Evolutionary conservation across 1,140 invertebrate species (phyloP).

Genomic region (Tetragnatha versicolor): DNA sequence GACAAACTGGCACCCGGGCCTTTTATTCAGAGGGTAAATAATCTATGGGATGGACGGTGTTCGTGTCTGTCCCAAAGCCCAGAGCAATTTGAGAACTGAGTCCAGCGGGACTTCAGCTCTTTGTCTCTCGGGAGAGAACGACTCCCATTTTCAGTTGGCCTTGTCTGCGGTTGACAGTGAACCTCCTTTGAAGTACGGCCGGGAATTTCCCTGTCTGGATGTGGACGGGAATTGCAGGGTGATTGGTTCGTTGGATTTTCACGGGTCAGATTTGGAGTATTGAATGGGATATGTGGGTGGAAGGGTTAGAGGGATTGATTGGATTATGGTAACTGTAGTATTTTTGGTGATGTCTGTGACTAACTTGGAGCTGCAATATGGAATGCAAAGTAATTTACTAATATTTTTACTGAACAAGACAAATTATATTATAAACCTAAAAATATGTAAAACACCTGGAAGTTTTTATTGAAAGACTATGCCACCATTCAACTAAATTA

Average conservation of each 20-base stretch:
- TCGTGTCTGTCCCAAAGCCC: conserved; percentile 3
- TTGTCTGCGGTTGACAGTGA: background rate
- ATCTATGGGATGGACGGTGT: conserved; percentile 16
- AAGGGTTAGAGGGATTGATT: too few relatives aligned
- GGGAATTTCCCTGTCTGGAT: background rate
- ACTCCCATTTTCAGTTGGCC: background rate
- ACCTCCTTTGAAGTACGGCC: background rate
- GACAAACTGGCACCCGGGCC: conserved; percentile 23
- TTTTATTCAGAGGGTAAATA: conserved; percentile 23
- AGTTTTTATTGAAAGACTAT: too few relatives aligned
- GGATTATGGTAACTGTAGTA: too few relatives aligned
- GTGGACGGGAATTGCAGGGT: background rate
- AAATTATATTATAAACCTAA: too few relatives aligned
- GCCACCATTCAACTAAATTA: too few relatives aligned
- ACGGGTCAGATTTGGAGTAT: background rate
- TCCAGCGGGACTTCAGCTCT: background rate
- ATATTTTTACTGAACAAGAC: too few relatives aligned
- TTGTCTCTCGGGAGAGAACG: background rate
- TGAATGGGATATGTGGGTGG: too few relatives aligned
- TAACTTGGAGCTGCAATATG: too few relatives aligned
- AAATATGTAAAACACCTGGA: too few relatives aligned
- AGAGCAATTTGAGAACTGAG: conserved; percentile 23
- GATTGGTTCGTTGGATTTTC: background rate
- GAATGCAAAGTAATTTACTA: too few relatives aligned
- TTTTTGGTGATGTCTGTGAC: too few relatives aligned